Base-by-base conservation (phyloP, 35 echinoderm and acorn worm genomes). In the Apostichopus californicus region DNA sequence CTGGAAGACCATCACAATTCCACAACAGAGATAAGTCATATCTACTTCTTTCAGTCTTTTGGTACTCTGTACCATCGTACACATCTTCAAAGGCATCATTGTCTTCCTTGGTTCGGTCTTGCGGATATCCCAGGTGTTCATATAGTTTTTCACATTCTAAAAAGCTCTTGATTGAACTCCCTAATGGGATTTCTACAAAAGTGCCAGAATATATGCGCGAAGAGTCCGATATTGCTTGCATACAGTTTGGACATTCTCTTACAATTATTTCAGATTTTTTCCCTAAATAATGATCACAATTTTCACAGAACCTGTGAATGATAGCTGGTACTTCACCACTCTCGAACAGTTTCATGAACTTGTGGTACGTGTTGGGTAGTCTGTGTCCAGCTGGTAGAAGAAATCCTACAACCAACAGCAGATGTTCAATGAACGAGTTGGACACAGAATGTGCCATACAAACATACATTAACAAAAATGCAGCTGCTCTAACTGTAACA, bases 31-130 rank as follows among this genome's bases (percentile, higher is more conserved):
- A 80, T 5, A 80, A 28, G 34, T 80, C 78, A 53, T 81, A 13
- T 81, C 22, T 25, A 81, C 6, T 81, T 34, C 46, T 81, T 9
- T 25, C 78, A 8, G 25, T 25, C 6, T 56, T 81, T 81, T 25
- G 22, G 55, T 81, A 81, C 25, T 81, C 79, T 26, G 79, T 81
- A 14, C 79, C 79, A 81, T 81, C 79, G 28, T 81, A 81, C 21
- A 81, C 18, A 56, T 81, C 79, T 54, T 81, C 55, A 17, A 11
- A 81, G 6, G 79, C 55, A 81, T 81, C 79, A 56, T 17, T 9
- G 10, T 81, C 79, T 54, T 81, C 79, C 1, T 81, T 52, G 10
- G 9, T 14, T 54, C 79, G 8, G 0, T 81, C 26, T 22, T 52
- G 12, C 5, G 26, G 79, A 26, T 81, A 81, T 14, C 11, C 28